Evolutionary conservation across 2,888 invertebrate genomes (phyloP).

Genomic region (Anticlea derivata): DNA sequence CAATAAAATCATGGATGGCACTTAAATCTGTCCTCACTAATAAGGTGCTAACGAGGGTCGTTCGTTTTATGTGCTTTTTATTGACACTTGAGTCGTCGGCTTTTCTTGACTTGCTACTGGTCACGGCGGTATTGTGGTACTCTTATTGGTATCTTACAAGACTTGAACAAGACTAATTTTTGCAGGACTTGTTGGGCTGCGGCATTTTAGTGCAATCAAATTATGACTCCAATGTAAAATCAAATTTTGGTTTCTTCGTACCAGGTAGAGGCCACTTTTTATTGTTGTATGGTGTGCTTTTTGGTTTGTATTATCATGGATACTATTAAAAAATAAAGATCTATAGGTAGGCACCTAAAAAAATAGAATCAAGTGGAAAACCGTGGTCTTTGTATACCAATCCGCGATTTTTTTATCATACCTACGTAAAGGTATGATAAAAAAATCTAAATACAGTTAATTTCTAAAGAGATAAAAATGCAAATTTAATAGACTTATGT

Average conservation of each 20-base stretch:
- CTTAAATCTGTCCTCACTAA: slow-evolving; percentile 73
- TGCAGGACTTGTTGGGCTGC: slow-evolving; percentile 40
- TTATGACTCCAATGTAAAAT: slow-evolving; percentile 22
- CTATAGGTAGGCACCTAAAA: too few species aligned
- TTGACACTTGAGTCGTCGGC: slow-evolving; percentile 67
- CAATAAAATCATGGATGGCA: slow-evolving; percentile 69
- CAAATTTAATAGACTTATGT: slow-evolving; percentile 23
- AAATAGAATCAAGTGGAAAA: too few species aligned
- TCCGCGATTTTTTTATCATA: too few species aligned
- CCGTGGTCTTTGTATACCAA: too few species aligned
- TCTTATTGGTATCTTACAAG: slow-evolving; percentile 71
- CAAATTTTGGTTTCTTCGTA: slow-evolving; percentile 23
- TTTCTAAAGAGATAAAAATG: slow-evolving; percentile 21
- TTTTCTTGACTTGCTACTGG: slow-evolving; percentile 56
- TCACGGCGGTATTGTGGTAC: slow-evolving; percentile 27
- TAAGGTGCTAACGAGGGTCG: slow-evolving; percentile 79
- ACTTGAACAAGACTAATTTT: slow-evolving; percentile 42
- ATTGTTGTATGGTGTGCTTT: background rate
- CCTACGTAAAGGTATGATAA: too few species aligned
- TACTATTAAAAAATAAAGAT: too few species aligned
- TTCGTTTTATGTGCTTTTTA: slow-evolving; percentile 78
- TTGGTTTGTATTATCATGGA: too few species aligned
- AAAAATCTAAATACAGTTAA: too few species aligned
- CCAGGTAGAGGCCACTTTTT: slow-evolving; percentile 15
- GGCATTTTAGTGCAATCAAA: slow-evolving; percentile 65